A percentile compares a stretch with the other conserved stretches of the same genome.
phyloP scores from a whole-genome alignment of 1,140 invertebrate species.

The Eubasilissa regina region DNA sequence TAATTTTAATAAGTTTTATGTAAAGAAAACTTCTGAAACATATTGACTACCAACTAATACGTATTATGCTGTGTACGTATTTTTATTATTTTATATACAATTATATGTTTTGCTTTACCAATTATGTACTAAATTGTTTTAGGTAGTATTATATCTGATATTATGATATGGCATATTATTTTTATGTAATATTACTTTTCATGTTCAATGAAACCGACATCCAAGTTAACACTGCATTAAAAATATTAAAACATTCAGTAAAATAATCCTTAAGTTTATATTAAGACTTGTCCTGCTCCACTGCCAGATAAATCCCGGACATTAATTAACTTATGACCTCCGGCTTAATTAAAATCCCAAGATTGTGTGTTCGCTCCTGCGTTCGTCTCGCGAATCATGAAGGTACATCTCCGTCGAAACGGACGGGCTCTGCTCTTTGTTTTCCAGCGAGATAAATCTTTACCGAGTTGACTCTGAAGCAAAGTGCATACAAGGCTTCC shows the following conservation, averaged over 20 bases:
- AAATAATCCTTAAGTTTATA: not conserved
- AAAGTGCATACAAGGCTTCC: constrained; percentile 7
- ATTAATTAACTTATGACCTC: constrained; percentile 35
- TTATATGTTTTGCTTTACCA: too few relatives aligned
- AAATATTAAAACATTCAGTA: not conserved
- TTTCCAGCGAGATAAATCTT: constrained; percentile 6
- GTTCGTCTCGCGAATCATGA: constrained; percentile 36
- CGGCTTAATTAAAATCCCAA: constrained; percentile 31
- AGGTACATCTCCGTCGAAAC: constrained; percentile 4
- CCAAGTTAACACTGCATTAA: not conserved
- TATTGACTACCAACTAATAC: too few relatives aligned
- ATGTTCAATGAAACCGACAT: too few relatives aligned
- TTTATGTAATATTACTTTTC: too few relatives aligned
- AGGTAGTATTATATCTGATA: too few relatives aligned
- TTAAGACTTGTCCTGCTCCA: constrained; percentile 4
- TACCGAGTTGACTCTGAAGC: constrained; percentile 22
- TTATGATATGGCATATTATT: too few relatives aligned
- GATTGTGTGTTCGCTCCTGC: constrained; percentile 4
- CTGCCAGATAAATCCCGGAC: constrained; percentile 27
- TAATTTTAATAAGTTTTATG: too few relatives aligned
- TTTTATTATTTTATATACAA: too few relatives aligned
- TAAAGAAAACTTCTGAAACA: too few relatives aligned
- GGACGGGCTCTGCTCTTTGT: constrained; percentile 20
- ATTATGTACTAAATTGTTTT: too few relatives aligned
- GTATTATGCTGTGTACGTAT: too few relatives aligned